Base-by-base conservation (phyloP, 2,797 vertebrate genomes). In the Bucorvus abyssinicus region DNA sequence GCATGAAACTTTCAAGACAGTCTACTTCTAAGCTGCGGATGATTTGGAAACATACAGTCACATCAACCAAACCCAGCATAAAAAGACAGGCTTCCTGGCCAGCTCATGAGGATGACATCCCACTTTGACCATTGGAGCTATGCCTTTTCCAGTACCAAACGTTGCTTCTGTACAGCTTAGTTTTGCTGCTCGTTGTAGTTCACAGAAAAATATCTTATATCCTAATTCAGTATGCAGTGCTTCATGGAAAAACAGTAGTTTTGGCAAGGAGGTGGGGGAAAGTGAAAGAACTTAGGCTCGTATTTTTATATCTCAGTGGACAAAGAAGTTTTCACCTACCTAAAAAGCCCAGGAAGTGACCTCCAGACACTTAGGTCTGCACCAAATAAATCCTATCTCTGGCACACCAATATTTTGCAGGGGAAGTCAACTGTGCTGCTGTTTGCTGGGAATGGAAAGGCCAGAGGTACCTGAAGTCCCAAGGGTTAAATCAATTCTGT, bases 201-300 rank as follows among this genome's bases (percentile, higher is more conserved):
- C 23, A 42, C 15, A 56, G 34, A 49, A 87, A 93, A 95, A 34
- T 15, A 34, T 2, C 34, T 30, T 27, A 34, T 17, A 34, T 2
- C 34, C 32, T 27, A 69, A 61, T 71, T 57, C 6, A 29, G 38
- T 76, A 74, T 23, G 16, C 49, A 55, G 12, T 23, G 4, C 26
- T 93, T 69, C 61, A 45, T 9, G 32, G 20, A 11, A 78, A 89
- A 87, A 14, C 8, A 52, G 13, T 12, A 45, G 12, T 10, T 76
- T 13, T 36, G 23, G 29, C 1, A 6, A 26, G 23, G 10, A 1
- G 9, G 7, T 0, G 0, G 11, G 21, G 8, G 7, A 5, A 80
- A 81, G 8, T 8, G 16, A 70, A 84, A 84, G 2, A 89, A 57
- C 3, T 75, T 38, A 38, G 29, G 21, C 4, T 80, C 77, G 5